Evolutionary conservation across 2,888 invertebrate genomes (phyloP), one percentile per base, ranked within the genome.

Genomic region (Brachyptera putata): DNA sequence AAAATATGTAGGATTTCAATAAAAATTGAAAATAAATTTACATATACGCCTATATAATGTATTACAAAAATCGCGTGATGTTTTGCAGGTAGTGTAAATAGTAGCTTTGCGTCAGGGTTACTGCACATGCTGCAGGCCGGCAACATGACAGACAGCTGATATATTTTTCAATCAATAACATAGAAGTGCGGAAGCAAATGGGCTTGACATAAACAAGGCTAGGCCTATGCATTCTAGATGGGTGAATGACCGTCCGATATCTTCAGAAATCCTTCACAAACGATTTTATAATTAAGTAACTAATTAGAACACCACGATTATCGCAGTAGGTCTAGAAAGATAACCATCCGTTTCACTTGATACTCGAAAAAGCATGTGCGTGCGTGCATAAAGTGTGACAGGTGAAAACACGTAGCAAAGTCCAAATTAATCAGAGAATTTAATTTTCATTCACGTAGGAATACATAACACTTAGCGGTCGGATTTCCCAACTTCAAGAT

Each of bases 311-410:
- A n/a, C n/a, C n/a, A n/a, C n/a, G n/a, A n/a, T n/a, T n/a, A n/a
- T n/a, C n/a, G n/a, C n/a, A n/a, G n/a, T n/a, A n/a, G n/a, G n/a
- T n/a, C n/a, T n/a, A n/a, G n/a, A n/a, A 30, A 43, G 43, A 43
- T 18, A 43, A 21, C 21, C 14, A 43, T 43, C 21, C 18, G 18
- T 43, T 43, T 21, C 43, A 16, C 16, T 16, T 30, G 30, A 43
- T 14, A 43, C 21, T 43, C 11, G 21, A 11, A 16, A 37, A 43
- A 43, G 43, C 43, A 43, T 43, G 43, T 43, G 43, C 43, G 43
- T 43, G 43, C 43, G 21, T 43, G 43, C 43, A 43, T 14, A n/a
- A 43, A 4, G 43, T 11, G 43, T 43, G 18, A 43, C 43, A 43
- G 18, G 16, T 43, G 43, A 43, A 43, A 21, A 43, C 18, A 11